Conservation (phyloP, 1,140 invertebrate species). For the Trypoxylus dichotomus region DNA sequence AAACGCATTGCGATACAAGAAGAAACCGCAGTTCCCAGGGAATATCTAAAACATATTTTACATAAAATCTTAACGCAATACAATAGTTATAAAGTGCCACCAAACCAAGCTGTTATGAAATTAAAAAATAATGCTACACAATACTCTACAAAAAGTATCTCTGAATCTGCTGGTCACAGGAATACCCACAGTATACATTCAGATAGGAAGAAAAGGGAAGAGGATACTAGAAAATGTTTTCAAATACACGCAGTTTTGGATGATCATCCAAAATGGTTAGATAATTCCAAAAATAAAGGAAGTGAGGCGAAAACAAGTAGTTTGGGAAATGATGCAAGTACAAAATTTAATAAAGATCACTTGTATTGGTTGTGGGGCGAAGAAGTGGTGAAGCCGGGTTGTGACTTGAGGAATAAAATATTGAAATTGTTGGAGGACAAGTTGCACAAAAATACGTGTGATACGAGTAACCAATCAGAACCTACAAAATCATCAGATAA, state of each 20-base stretch:
- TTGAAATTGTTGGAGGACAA: conserved; percentile 25
- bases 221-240: neutral
- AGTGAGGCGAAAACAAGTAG: neutral
- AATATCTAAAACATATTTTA: conserved; percentile 39
- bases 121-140: conserved; percentile 16
- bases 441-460: neutral
- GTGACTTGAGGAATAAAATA: conserved; percentile 32
- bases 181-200: neutral
- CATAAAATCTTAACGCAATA: conserved; percentile 37
- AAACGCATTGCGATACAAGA: conserved; percentile 35
- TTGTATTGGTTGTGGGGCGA: conserved; percentile 28
- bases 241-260: neutral
- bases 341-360: neutral
- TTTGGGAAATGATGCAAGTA: neutral
- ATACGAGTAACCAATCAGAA: neutral
- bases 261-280: neutral
- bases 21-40: conserved; percentile 35
- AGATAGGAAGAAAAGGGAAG: neutral
- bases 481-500: neutral
- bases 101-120: neutral
- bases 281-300: neutral
- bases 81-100: conserved; percentile 28
- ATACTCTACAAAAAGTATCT: neutral
- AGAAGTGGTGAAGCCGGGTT: conserved; percentile 32
- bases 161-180: neutral